Evolutionary conservation across 2,888 invertebrate genomes (phyloP), one percentile per base, ranked within the genome.

Genomic region (Slavum lentiscoides): DNA sequence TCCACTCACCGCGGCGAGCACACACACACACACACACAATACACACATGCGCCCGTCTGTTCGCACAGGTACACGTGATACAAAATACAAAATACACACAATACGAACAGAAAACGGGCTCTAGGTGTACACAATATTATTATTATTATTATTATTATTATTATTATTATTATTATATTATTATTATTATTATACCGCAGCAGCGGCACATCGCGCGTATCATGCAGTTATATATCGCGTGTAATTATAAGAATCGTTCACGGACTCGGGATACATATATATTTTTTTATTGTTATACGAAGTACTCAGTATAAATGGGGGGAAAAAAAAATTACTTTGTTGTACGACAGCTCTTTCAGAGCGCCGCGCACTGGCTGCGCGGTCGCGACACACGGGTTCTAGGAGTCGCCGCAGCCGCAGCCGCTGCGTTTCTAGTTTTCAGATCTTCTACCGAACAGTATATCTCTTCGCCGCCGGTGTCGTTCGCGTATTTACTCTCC

Each of bases 371-470:
- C 74, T 37, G 39, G 77, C 43, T 55, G 70, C 58, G 59, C n/a
- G 37, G 66, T 81, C 37, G 69, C 43, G 9, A 15, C 75, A 64
- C 61, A 59, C 17, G 82, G 80, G 6, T 67, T 64, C 83, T 89
- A 84, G 30, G 30, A 30, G 30, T 30, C 30, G 30, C 30, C 30
- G 30, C 30, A 1, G 30, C 30, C 30, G 30, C 30, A 1, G 30
- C 30, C 30, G 30, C 30, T 4, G 30, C 30, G 4, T 88, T 88
- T 84, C 88, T 87, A 83, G 90, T 89, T 76, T 90, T 86, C 58
- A 91, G 85, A 85, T 91, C 91, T 84, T 91, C 91, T 67, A 91
- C 91, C 0, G 91, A 90, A 86, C 91, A 91, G 86, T 91, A 92
- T 82, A 91, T 90, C 84, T 91, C 90, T 84, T 91, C 86, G 49